Base-by-base conservation (phyloP, 2,888 invertebrate species). In the Pyralis farinalis region DNA sequence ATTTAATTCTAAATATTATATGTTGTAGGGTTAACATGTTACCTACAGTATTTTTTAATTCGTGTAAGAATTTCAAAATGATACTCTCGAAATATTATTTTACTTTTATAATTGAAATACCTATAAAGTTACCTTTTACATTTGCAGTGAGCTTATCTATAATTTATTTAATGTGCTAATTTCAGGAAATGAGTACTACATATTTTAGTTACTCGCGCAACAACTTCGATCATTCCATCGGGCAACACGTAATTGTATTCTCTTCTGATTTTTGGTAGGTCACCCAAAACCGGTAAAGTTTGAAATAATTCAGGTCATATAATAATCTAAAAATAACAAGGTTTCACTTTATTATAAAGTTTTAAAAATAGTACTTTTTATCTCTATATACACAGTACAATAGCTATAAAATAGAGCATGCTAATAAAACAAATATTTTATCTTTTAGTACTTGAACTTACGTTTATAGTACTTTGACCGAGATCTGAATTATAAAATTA, bases 61-160 rank as follows among this genome's bases (percentile, higher is more conserved):
- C n/a, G n/a, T n/a, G 4, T 3, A 16, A 16, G 2, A 16, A 32
- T 9, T 9, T 22, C n/a, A 27, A 27, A 29, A n/a, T 2, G n/a
- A 12, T 5, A 7, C 37, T 37, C 37, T 37, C 37, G 30, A 20
- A 37, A 30, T 37, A 30, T 37, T 37, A 37, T 37, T 30, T 37
- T 37, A 11, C 25, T 6, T 12, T 35, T 29, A 36, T 7, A 12
- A 32, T 32, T 12, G 8, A 12, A 3, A 7, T 0, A 1, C 12
- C 12, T 31, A 12, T 7, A 21, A 21, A 5, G 7, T 21, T 21
- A 21, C 8, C 8, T n/a, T 31, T 31, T 12, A 1, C 31, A 12
- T 12, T 16, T n/a, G 8, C 12, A 29, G 8, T 37, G 37, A 20
- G 29, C 16, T 30, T 36, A 28, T 29, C 36, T 25, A 31, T 37